phyloP scores from a whole-genome alignment of 2,797 vertebrate genomes.

The Phrynocephalus guinanensis region DNA sequence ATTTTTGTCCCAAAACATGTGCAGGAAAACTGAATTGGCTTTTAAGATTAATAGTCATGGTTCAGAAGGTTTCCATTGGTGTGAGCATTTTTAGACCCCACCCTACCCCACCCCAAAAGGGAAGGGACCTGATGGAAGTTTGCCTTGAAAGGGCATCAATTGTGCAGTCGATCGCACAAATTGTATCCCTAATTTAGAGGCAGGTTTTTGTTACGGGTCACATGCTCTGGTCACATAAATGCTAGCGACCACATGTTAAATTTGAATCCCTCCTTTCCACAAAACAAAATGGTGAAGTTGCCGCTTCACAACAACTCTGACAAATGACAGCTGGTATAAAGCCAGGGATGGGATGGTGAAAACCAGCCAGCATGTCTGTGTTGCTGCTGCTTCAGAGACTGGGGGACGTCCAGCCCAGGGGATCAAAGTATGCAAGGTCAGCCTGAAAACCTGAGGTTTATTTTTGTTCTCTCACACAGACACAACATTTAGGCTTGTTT shows the following conservation, averaged over 20 bases:
- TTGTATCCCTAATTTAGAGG: background rate
- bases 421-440: slow-evolving; percentile 11
- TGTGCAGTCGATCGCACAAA: background rate
- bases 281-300: background rate
- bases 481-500: slow-evolving; percentile 44
- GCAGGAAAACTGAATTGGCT: too few species aligned
- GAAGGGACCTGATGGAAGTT: too few species aligned
- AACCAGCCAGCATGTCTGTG: background rate
- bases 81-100: too few species aligned
- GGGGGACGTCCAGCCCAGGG: background rate
- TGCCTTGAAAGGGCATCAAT: too few species aligned
- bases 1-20: too few species aligned
- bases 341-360: background rate
- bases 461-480: slow-evolving; percentile 25
- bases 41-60: too few species aligned
- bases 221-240: background rate
- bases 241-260: background rate
- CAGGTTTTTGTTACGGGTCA: background rate
- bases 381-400: background rate
- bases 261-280: background rate
- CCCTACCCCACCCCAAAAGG: too few species aligned
- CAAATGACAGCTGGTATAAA: background rate
- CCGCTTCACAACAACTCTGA: background rate
- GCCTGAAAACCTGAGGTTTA: background rate
- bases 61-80: too few species aligned